Evolutionary conservation across 30 jellyfish, hydroid and myxozoan genomes (phyloP).

Genomic region (Chironex yamaguchii): DNA sequence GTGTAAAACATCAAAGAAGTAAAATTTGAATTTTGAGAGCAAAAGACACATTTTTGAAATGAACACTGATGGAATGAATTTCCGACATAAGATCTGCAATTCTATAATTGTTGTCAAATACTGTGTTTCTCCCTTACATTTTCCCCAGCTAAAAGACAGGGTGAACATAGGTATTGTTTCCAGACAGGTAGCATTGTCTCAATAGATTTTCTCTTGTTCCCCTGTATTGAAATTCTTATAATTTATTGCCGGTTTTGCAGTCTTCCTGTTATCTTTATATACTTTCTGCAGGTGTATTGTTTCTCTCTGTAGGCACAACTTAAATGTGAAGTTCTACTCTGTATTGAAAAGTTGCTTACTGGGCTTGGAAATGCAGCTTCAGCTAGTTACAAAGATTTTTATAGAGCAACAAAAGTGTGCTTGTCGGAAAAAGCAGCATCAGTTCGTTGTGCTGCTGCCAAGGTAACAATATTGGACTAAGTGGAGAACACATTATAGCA

Average conservation of each 20-base stretch:
- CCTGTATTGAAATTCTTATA: too few species aligned
- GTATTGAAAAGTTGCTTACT: constrained; percentile 80
- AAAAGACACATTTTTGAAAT: too few species aligned
- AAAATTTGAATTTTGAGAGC: too few species aligned
- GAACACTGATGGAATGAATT: too few species aligned
- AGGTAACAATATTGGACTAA: constrained; percentile 58
- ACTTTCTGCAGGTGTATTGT: background rate
- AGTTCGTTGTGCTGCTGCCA: constrained; percentile 99
- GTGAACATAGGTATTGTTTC: too few species aligned
- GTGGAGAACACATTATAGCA: background rate
- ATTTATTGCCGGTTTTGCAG: background rate
- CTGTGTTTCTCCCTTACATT: too few species aligned
- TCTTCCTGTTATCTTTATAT: background rate
- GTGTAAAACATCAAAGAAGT: too few species aligned
- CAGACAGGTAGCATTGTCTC: too few species aligned
- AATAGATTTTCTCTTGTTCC: too few species aligned
- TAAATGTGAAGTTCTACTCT: constrained; percentile 89
- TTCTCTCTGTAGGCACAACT: constrained; percentile 82
- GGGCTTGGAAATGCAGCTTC: constrained; percentile 90
- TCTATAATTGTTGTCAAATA: too few species aligned
- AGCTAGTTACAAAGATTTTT: constrained; percentile 84
- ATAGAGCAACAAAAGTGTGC: constrained; percentile 84
- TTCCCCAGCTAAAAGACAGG: too few species aligned
- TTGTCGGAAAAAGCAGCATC: constrained; percentile 79
- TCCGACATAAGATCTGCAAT: too few species aligned